Conservation (phyloP, 2,797 vertebrate species). For the Alexandromys oeconomus region DNA sequence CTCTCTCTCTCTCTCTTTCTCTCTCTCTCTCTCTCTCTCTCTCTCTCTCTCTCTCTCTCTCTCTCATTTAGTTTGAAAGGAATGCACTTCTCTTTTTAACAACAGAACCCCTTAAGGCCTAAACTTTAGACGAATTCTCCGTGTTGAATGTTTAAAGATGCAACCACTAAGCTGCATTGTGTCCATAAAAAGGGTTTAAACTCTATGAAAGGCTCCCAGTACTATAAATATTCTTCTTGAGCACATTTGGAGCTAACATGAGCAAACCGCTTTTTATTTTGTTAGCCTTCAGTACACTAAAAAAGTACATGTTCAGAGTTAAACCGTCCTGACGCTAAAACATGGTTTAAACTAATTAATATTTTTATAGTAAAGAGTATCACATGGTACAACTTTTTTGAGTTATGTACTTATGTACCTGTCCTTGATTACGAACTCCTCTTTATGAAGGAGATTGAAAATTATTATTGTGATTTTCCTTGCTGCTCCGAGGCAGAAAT, state of each 20-base stretch:
- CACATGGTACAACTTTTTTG: constrained; percentile 16
- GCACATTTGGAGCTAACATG: constrained; percentile 30
- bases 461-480: constrained; percentile 65
- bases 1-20: background rate
- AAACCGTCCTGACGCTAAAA: background rate
- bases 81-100: constrained; percentile 45
- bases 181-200: constrained; percentile 42
- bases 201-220: background rate
- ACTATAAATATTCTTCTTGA: background rate
- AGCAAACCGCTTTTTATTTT: constrained; percentile 21
- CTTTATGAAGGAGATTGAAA: constrained; percentile 59
- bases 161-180: background rate
- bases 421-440: constrained; percentile 43
- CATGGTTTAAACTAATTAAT: constrained; percentile 22
- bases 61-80: background rate
- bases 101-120: background rate
- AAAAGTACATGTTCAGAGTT: constrained; percentile 32
- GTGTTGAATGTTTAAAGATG: constrained; percentile 23
- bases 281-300: constrained; percentile 31
- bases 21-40: no score
- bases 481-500: constrained; percentile 66
- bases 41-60: background rate
- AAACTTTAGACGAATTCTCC: constrained; percentile 59
- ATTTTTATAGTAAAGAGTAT: constrained; percentile 13
- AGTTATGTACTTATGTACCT: background rate